Base-by-base conservation (phyloP, 2,797 vertebrate species). In the Chrysocyon brachyurus region DNA sequence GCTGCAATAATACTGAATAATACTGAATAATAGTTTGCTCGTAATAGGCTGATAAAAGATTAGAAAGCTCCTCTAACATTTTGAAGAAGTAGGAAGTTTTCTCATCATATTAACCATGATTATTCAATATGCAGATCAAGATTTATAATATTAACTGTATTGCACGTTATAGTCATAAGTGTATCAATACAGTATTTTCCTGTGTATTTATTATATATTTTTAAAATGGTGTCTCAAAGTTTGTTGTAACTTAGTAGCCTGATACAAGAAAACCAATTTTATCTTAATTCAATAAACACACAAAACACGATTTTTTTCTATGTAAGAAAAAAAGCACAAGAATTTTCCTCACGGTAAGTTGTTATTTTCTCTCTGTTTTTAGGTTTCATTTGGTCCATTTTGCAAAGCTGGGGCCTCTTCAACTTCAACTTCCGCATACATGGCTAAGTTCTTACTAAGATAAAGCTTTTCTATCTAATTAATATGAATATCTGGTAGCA, bases 351-450 rank as follows among this genome's bases (percentile, higher is more conserved):
- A 70, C 77, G 1, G 6, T 31, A 81, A 61, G 2, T 7, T 83
- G 5, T 52, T 15, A 1, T 82, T 89, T 91, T 68, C 77, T 97
- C 5, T 73, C 28, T 26, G 0, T 33, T 86, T 82, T 66, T 68
- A 86, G 49, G 26, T 81, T 61, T 82, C 3, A 31, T 83, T 82
- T 40, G 33, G 21, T 68, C 6, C 16, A n/a, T 59, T 63, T 92
- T 89, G 40, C 17, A 90, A 94, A 93, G 28, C 21, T 46, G 12
- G 9, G 12, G 1, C 9, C 16, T 87, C 12, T 73, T 86, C 33
- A 91, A 81, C 90, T 91, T 78, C 90, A 54, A 36, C n/a, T 91
- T 89, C 28, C 68, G 79, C 8, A 56, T 88, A 22, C 31, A 17
- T 63, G 8, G 16, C 24, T 57, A 89, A 81, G 11, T 59, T 95